phyloP scores from a whole-genome alignment of 1,140 invertebrate species.

The Megalopta genalis region DNA sequence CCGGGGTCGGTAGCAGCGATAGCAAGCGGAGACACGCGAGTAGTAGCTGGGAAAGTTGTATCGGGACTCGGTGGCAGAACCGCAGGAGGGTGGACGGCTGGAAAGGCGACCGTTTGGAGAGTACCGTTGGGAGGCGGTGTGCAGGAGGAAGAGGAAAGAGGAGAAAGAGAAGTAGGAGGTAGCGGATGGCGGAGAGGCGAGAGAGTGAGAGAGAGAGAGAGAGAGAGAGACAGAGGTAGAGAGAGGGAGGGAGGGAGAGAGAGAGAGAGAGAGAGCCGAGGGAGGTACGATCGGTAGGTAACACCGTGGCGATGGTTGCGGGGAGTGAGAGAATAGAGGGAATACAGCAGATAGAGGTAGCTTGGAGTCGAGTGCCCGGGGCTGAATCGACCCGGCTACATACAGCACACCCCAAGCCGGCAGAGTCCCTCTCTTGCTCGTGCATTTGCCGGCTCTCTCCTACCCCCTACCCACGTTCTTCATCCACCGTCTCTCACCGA shows the following conservation, averaged over 20 bases:
- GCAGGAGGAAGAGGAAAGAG: neutral
- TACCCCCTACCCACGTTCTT: constrained; percentile 44
- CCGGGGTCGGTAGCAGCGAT: constrained; percentile 31
- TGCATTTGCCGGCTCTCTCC: constrained; percentile 55
- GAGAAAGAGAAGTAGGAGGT: constrained; percentile 22
- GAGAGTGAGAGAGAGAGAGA: neutral
- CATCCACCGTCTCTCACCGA: constrained; percentile 64
- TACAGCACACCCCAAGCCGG: constrained; percentile 72
- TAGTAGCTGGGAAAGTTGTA: constrained; percentile 62
- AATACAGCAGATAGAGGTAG: constrained; percentile 78
- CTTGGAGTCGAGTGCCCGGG: constrained; percentile 69
- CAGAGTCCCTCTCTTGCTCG: constrained; percentile 70
- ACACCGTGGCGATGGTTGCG: constrained; percentile 66
- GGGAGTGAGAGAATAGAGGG: constrained; percentile 68
- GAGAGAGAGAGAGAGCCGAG: constrained; percentile 40
- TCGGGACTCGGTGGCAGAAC: constrained; percentile 64
- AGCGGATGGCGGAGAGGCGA: constrained; percentile 19
- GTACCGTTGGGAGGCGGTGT: constrained; percentile 5
- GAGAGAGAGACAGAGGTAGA: no score
- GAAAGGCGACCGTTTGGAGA: constrained; percentile 20
- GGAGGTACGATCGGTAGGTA: constrained; percentile 57
- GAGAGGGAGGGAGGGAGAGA: neutral
- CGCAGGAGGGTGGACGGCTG: constrained; percentile 50
- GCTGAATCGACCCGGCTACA: constrained; percentile 79
- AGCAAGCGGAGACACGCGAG: constrained; percentile 52